phyloP scores from a whole-genome alignment of 2,797 vertebrate genomes.

The Coregonus ussuriensis region DNA sequence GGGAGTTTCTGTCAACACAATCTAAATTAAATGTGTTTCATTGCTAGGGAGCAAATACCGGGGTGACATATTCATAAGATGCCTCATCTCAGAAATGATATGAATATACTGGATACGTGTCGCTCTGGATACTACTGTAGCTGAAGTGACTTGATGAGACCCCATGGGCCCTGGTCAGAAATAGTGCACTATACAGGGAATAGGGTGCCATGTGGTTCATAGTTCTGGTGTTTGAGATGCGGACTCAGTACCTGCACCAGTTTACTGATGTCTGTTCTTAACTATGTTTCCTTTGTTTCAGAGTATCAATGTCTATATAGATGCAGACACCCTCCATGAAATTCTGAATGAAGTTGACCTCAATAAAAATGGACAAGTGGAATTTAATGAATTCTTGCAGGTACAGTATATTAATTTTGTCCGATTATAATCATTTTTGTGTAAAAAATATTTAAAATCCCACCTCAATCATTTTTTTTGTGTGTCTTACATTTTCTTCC shows the following conservation, averaged over 20 bases:
- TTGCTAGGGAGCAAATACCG: conserved; percentile 54
- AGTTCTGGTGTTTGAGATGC: not conserved
- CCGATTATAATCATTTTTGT: not conserved
- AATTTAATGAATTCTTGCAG: conserved; percentile 95
- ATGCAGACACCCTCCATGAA: conserved; percentile 85
- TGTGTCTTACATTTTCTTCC: too few relatives aligned
- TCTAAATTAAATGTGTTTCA: conserved; percentile 68
- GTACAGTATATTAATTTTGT: conserved; percentile 58
- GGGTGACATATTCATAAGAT: conserved; percentile 47
- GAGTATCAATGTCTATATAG: conserved; percentile 84
- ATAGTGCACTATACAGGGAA: not conserved
- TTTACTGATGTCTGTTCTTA: not conserved
- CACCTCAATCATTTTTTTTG: too few relatives aligned
- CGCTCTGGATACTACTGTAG: conserved; percentile 7
- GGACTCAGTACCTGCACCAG: not conserved
- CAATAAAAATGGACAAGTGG: conserved; percentile 91
- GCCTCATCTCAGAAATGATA: conserved; percentile 50
- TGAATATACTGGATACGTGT: conserved; percentile 39
- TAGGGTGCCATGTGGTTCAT: not conserved
- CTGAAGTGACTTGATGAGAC: not conserved
- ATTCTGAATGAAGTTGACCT: conserved; percentile 96
- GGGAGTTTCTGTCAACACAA: conserved; percentile 67
- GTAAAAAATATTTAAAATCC: not conserved
- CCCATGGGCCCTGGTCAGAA: not conserved
- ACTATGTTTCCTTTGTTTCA: conserved; percentile 51